Evolutionary conservation across 2,797 vertebrate genomes (phyloP), one percentile per base, ranked within the genome.

Genomic region (Danio kyathit): DNA sequence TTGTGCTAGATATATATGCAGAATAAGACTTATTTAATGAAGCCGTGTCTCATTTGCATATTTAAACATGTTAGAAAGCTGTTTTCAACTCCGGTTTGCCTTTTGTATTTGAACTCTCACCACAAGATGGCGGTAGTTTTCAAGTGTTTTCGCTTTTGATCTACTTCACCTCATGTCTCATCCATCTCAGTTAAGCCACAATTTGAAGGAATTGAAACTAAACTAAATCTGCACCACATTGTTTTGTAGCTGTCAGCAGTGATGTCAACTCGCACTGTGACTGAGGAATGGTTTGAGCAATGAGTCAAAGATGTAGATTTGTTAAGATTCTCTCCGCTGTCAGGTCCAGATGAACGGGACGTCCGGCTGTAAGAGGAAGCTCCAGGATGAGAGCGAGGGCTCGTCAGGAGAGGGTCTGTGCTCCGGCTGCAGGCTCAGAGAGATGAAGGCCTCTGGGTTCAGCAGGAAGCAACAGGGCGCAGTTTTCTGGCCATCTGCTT

Each of bases 401-500:
- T 60, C 67, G 44, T 64, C 72, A 13, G 82, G 73, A 40, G 79
- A 74, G 3, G 49, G 29, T 7, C 71, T 71, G 0, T 41, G 38
- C 7, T 49, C 81, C 0, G 59, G 41, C 69, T 99, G 97, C 89
- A 94, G 74, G 82, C 92, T 98, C 81, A 86, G 90, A 75, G 93
- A 94, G 64, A 90, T 97, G 66, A 91, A 93, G 84, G 86, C 52
- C 0, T 87, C 84, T 3, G 89, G 74, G 14, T 88, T 80, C 63
- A 73, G 91, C 2, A 90, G 87, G 81, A 90, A 48, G 38, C 87
- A 87, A 52, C 93, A 94, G 19, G 92, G 93, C 60, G 97, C 97
- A 0, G 96, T 96, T 71, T 99, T 96, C 86, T 99, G 97, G 98
- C 97, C 96, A 0, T 87, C 89, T 0, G 93, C 89, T 59, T 99